A percentile compares a stretch with the other conserved stretches of the same genome.
phyloP scores from a whole-genome alignment of 1,140 invertebrate species.

The Sminthurinus signatus region DNA sequence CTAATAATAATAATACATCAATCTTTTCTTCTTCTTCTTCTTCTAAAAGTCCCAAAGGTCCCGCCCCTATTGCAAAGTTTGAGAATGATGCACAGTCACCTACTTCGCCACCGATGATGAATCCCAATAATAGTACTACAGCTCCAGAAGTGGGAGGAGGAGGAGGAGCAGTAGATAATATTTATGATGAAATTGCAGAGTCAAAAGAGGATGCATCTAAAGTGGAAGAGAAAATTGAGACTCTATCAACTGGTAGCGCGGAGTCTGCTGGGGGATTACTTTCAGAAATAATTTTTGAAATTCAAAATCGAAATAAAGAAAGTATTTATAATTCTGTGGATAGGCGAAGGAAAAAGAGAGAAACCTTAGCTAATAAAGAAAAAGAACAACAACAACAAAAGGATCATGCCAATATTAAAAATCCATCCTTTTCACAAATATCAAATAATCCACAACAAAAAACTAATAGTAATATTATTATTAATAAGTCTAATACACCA shows the following conservation, averaged over 20 bases:
- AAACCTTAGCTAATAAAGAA: not conserved
- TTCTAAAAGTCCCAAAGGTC: not conserved
- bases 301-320: conserved; percentile 73
- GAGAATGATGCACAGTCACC: conserved; percentile 46
- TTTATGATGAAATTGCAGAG: conserved; percentile 80
- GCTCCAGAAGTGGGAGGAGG: not conserved
- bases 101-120: conserved; percentile 30
- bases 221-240: conserved; percentile 37
- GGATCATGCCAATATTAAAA: not conserved
- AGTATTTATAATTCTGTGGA: conserved; percentile 68
- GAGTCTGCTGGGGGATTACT: conserved; percentile 61
- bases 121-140: conserved; percentile 3
- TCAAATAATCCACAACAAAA: no score
- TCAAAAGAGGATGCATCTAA: conserved; percentile 44
- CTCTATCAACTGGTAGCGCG: conserved; percentile 47
- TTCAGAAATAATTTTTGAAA: conserved; percentile 77
- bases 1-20: not conserved
- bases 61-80: conserved; percentile 34
- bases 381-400: not conserved
- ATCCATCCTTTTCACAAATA: no score
- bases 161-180: conserved; percentile 56
- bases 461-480: no score
- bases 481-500: no score
- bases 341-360: conserved; percentile 32
- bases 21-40: not conserved